Evolutionary conservation across 2,797 vertebrate genomes (phyloP), one percentile per base, ranked within the genome.

Genomic region (Gouania willdenowi): DNA sequence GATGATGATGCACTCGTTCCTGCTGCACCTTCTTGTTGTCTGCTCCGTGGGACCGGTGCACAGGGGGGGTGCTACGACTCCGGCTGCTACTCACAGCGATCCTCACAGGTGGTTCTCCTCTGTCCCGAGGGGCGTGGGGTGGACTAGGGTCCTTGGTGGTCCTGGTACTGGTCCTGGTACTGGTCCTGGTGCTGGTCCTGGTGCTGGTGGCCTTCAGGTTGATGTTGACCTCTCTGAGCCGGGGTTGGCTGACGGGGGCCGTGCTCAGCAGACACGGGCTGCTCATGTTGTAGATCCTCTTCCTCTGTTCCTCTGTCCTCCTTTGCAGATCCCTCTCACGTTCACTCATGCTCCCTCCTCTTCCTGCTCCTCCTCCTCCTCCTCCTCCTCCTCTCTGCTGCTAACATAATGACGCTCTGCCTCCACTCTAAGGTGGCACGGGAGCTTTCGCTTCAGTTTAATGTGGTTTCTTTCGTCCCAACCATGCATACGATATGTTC

Each of bases 61-160:
- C 70, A 3, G 89, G 82, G 0, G 89, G 89, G 8, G 87, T 90
- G 76, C 88, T 91, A 66, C 64, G 73, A 69, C 89, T 90, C 44
- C 88, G 61, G 36, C 44, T 85, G 45, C 49, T 43, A 64, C 66
- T 62, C 41, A 60, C 16, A 8, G 65, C 57, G 16, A 76, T 66
- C 39, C 84, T 48, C 11, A 33, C 39, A 0, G 75, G 48, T 25
- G 62, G 44, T 27, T 87, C 86, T 27, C 87, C 86, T 12, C 80
- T 87, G 35, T 77, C 81, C 0, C 58, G 37, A 4, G 63, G 50
- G 17, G 36, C 57, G 27, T 60, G 62, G 18, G 64, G 42, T 8
- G 74, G 60, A 8, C 41, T 22, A 43, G 65, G 32, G 8, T 67
- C 33, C 28, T 78, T 80, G 62, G 71, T 72, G 17, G 38, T 29